phyloP scores from a whole-genome alignment of 92 coral and sea anemone species.

The Bergia sp. region DNA sequence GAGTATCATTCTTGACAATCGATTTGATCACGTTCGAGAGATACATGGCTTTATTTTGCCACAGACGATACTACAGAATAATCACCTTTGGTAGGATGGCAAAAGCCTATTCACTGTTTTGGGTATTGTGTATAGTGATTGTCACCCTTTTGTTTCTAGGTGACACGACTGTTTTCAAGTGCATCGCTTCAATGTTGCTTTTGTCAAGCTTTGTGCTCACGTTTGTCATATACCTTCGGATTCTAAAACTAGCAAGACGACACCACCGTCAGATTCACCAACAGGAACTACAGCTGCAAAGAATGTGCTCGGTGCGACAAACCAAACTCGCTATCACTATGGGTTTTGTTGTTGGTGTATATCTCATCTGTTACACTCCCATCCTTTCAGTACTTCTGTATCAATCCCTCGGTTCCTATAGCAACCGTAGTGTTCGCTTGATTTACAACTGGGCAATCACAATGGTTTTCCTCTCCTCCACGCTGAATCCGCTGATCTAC shows the following conservation, averaged over 20 bases:
- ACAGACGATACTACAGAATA: conserved; percentile 1
- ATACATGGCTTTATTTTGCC: conserved; percentile 29
- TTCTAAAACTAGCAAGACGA: conserved; percentile 20
- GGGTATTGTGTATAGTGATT: background rate
- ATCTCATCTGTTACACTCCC: conserved; percentile 12
- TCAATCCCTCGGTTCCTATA: conserved; percentile 1
- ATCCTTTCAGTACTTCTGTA: conserved; percentile 13
- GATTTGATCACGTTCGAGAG: conserved; percentile 4
- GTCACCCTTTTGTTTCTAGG: background rate
- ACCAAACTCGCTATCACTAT: conserved; percentile 32
- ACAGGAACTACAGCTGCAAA: conserved; percentile 16
- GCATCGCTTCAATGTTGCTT: background rate
- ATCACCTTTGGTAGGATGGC: background rate
- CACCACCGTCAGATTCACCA: conserved; percentile 29
- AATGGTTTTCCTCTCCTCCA: conserved; percentile 18
- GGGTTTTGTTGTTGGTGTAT: conserved; percentile 32
- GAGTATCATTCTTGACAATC: conserved; percentile 30
- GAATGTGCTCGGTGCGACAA: conserved; percentile 1
- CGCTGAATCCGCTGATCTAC: conserved; percentile 37
- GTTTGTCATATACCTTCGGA: conserved; percentile 13
- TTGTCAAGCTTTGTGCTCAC: conserved; percentile 1
- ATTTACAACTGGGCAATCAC: conserved; percentile 33
- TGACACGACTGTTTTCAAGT: background rate
- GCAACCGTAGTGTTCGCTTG: conserved; percentile 16
- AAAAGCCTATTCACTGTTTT: background rate